phyloP scores from a whole-genome alignment of 2,113 vertebrate genomes.

The Laticauda colubrina region DNA sequence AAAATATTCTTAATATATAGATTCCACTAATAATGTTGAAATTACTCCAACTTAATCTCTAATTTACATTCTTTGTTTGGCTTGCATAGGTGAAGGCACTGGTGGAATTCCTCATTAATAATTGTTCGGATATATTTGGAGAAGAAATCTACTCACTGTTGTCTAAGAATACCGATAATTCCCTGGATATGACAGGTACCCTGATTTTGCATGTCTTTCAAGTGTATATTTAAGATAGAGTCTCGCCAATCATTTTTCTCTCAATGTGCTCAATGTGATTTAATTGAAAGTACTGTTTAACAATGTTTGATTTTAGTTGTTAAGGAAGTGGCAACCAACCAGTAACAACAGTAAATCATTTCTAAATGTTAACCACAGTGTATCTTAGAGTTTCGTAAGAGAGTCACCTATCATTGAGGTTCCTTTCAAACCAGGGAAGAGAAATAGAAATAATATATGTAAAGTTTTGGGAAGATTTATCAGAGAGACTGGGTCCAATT shows the following conservation, averaged over 20 bases:
- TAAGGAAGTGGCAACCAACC: slow-evolving; percentile 10
- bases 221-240: not conserved
- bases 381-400: not conserved
- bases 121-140: slow-evolving; percentile 84
- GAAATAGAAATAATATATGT: not conserved
- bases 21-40: not conserved
- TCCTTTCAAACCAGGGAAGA: not conserved
- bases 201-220: not conserved
- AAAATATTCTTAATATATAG: not conserved
- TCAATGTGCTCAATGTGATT: not conserved
- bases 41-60: not conserved
- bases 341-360: not conserved
- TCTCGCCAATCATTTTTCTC: not conserved
- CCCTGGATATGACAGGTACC: slow-evolving; percentile 68
- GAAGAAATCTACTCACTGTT: slow-evolving; percentile 71
- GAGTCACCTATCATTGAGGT: not conserved
- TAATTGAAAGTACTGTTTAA: slow-evolving; percentile 5
- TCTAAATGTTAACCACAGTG: not conserved
- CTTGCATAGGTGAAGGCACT: slow-evolving; percentile 79
- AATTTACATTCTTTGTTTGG: slow-evolving; percentile 2
- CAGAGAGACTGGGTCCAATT: not conserved
- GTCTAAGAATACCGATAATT: slow-evolving; percentile 70
- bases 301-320: not conserved
- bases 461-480: not conserved
- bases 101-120: slow-evolving; percentile 88